Percentiles rank a stretch among this genome's conserved stretches.
Conservation (phyloP, 2,888 invertebrate genomes). For the Podabrus alpinus region DNA sequence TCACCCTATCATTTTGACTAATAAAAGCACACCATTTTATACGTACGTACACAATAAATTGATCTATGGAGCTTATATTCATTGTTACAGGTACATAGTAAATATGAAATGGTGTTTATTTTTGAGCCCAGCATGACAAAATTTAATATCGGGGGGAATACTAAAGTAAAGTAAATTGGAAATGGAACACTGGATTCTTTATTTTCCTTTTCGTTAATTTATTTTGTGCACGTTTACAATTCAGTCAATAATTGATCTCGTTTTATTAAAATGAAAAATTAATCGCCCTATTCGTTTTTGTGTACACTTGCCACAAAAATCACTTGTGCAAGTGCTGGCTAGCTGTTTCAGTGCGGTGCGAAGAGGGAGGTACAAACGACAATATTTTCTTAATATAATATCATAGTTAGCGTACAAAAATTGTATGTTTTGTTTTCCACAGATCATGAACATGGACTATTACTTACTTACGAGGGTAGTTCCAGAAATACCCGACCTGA, state of each 20-base stretch:
- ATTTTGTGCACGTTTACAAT: not conserved
- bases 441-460: too few relatives aligned
- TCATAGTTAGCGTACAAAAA: too few relatives aligned
- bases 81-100: not conserved
- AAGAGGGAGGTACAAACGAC: too few relatives aligned
- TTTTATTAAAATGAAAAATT: not conserved
- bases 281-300: too few relatives aligned
- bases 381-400: too few relatives aligned
- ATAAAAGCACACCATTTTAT: not conserved
- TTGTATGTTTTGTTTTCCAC: too few relatives aligned
- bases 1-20: not conserved
- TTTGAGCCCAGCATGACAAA: not conserved
- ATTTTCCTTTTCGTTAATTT: not conserved
- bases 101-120: not conserved
- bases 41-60: not conserved
- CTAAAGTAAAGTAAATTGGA: not conserved
- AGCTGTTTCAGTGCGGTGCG: too few relatives aligned
- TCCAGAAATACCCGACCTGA: too few relatives aligned
- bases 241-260: not conserved
- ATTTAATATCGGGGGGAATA: not conserved
- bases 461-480: too few relatives aligned
- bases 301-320: too few relatives aligned
- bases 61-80: not conserved
- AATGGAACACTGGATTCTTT: not conserved
- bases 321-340: too few relatives aligned